Conservation (phyloP, 2,113 vertebrate genomes). For the Falcunculus frontatus region DNA sequence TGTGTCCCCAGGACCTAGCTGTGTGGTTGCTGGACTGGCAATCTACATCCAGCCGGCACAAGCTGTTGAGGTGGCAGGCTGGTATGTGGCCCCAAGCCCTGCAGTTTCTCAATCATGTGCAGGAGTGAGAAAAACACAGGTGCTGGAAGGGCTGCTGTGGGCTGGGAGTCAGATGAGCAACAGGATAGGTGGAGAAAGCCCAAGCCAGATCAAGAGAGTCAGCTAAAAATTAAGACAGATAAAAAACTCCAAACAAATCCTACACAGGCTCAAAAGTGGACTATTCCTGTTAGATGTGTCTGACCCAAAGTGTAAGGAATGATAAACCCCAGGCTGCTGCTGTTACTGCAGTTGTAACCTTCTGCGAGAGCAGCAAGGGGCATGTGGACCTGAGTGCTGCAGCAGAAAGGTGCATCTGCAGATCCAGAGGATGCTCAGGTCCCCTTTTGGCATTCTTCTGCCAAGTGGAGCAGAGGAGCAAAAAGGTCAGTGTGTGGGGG, state of each 20-base stretch:
- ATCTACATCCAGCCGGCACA: not conserved
- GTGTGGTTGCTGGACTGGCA: not conserved
- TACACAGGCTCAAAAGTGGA: not conserved
- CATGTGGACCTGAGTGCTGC: not conserved
- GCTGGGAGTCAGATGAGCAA: slow-evolving; percentile 27
- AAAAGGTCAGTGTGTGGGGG: not conserved
- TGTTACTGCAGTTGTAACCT: not conserved
- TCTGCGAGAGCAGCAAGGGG: not conserved
- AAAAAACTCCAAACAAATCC: not conserved
- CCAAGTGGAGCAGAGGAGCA: not conserved
- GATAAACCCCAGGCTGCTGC: not conserved
- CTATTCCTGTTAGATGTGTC: not conserved
- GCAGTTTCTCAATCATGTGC: slow-evolving; percentile 3
- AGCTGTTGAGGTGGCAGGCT: slow-evolving; percentile 45
- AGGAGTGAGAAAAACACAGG: slow-evolving; percentile 35
- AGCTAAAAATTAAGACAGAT: not conserved
- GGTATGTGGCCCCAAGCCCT: slow-evolving; percentile 42
- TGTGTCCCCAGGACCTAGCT: not conserved
- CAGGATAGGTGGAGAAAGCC: slow-evolving; percentile 37
- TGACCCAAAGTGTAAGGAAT: not conserved
- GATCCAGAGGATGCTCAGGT: not conserved
- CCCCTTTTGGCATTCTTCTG: not conserved
- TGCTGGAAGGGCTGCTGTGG: not conserved
- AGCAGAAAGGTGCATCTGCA: not conserved
- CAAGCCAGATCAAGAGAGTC: not conserved